Evolutionary conservation across 2,888 invertebrate species (phyloP).

Genomic region (Alloplasta piceator): DNA sequence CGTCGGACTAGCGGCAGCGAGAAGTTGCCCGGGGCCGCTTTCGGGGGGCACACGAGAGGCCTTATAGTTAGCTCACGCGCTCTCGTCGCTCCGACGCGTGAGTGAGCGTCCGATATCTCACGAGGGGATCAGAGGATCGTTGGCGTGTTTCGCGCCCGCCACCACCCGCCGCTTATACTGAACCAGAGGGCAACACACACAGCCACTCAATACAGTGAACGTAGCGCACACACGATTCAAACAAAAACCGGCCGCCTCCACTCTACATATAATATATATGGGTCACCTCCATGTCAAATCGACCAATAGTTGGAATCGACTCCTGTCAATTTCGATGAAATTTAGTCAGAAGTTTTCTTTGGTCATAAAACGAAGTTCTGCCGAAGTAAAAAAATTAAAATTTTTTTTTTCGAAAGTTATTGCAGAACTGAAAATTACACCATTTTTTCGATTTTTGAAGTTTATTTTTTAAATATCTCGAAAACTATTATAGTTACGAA

Average conservation of each 20-base stretch:
- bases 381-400: too few species aligned
- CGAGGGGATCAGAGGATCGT: constrained; percentile 83
- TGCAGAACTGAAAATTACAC: too few species aligned
- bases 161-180: constrained; percentile 73
- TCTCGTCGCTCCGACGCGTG: constrained; percentile 76
- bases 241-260: constrained; percentile 60
- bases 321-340: too few species aligned
- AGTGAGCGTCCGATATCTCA: constrained; percentile 83
- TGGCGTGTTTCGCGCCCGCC: constrained; percentile 82
- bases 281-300: constrained; percentile 16
- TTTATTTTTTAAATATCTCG: too few species aligned
- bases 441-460: too few species aligned
- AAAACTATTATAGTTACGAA: too few species aligned
- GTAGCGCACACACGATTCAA: constrained; percentile 28
- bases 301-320: too few species aligned
- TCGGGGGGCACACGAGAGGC: constrained; percentile 48
- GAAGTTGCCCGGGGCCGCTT: constrained; percentile 45
- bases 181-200: constrained; percentile 25
- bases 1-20: constrained; percentile 47
- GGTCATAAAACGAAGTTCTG: too few species aligned
- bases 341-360: too few species aligned
- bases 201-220: constrained; percentile 57
- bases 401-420: too few species aligned
- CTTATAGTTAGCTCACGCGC: constrained; percentile 56
- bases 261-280: constrained; percentile 35